Evolutionary conservation across 2,797 vertebrate genomes (phyloP).

Genomic region (Pseudochirops corinnae): DNA sequence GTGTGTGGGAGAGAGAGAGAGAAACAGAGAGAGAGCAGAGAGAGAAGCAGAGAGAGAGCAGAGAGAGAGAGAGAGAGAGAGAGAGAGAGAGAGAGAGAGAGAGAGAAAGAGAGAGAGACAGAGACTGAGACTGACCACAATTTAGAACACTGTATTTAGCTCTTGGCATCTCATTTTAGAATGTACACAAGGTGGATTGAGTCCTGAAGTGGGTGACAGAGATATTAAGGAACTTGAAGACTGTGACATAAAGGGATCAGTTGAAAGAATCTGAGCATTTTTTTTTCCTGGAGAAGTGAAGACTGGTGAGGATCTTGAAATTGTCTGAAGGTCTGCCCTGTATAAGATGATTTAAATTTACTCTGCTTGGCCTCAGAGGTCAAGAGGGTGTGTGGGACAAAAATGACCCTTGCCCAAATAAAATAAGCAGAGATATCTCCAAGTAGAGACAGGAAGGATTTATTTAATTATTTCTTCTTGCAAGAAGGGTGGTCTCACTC

Average conservation of each 20-base stretch:
- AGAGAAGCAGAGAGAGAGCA: no score
- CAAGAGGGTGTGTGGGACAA: neutral
- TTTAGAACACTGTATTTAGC: neutral
- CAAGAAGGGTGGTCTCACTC: no score
- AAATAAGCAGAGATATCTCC: no score
- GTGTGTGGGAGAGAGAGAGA: no score
- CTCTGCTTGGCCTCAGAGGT: neutral
- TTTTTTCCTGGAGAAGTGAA: neutral
- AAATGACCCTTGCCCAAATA: no score
- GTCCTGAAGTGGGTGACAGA: neutral
- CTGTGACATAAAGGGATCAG: neutral
- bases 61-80: no score
- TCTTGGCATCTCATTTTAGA: neutral
- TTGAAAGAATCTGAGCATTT: neutral
- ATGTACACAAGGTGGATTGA: neutral
- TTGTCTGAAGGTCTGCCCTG: neutral
- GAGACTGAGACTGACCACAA: neutral
- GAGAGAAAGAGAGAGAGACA: no score
- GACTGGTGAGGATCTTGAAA: neutral
- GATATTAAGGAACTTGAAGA: neutral
- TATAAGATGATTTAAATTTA: neutral
- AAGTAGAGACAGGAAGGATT: no score
- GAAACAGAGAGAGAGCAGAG: no score
- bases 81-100: no score
- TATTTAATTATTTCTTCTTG: no score